Base-by-base conservation (phyloP, 2,797 vertebrate genomes). In the Vireo griseus region DNA sequence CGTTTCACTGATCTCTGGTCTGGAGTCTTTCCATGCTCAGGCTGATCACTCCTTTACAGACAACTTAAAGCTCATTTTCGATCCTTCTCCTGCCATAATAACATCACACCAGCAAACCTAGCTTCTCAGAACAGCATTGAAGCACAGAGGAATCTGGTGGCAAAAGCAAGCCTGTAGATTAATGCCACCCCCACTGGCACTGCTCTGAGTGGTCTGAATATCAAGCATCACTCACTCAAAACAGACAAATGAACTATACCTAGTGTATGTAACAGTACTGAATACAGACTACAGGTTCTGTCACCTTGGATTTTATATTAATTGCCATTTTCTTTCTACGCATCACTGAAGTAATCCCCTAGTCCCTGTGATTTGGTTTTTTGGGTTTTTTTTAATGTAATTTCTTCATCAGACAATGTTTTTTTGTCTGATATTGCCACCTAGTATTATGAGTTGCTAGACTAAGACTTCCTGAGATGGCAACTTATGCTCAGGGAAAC, bases 121-220 rank as follows among this genome's bases (percentile, higher is more conserved):
- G 9, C 10, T 61, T 45, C 65, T 42, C 25, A 59, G 57, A 86
- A 29, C n/a, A 42, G 7, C 16, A 11, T 2, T 35, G 61, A 71
- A 63, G 21, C 3, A 2, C 1, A 1, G 13, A 44, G n/a, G 21
- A 77, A 54, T 28, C 10, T 29, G 35, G 17, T 6, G 11, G 6
- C 9, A 45, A 71, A 77, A 67, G 28, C 5, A 80, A 57, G 5
- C 12, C 58, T 29, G 11, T 25, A 55, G 13, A 29, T 19, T 77
- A 62, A 47, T 33, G 33, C 8, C 29, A 54, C 11, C 16, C 13
- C 17, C 0, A 1, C 10, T 40, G 40, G 5, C 20, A 24, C 7
- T 63, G 16, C 3, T 11, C 24, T 51, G 7, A 19, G 11, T 37
- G 18, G 4, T 57, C 35, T 47, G 26, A 86, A 50, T 24, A 47